These are phyloP conservation scores for Leptocoma aspasia DNA, from an alignment of 2,113 vertebrate species.

Conservation along the genomic window DNA sequence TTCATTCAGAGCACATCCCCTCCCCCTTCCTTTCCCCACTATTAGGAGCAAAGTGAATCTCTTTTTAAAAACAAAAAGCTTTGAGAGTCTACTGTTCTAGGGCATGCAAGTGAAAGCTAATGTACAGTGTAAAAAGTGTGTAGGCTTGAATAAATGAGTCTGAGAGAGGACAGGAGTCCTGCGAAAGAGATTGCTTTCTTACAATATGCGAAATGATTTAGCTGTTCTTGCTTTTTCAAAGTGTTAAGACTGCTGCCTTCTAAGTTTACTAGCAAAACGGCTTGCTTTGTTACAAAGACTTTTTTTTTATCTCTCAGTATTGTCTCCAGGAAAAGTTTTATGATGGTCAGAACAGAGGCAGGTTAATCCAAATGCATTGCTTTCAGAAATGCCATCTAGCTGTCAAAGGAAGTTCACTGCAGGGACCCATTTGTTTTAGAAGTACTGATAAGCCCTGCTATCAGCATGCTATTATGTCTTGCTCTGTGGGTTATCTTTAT, in stretches of 20 bases:
- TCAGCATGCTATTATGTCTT: not conserved
- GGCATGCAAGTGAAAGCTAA: conserved; percentile 20
- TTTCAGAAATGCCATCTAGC: conserved; percentile 28
- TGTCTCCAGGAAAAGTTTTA: not conserved
- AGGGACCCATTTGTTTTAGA: conserved; percentile 17
- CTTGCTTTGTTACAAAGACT: not conserved
- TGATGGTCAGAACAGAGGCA: not conserved
- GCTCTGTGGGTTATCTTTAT: not conserved
- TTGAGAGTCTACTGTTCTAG: not conserved
- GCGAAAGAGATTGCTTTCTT: not conserved
- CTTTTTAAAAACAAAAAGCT: not conserved
- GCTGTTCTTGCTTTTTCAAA: not conserved
- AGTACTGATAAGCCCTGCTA: not conserved
- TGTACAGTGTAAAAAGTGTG: not conserved
- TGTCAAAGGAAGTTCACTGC: conserved; percentile 44
- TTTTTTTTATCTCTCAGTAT: not conserved
- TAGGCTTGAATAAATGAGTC: not conserved
- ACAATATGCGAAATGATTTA: not conserved
- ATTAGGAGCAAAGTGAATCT: not conserved
- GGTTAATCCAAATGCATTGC: not conserved
- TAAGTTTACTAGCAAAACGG: not conserved
- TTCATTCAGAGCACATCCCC: not conserved
- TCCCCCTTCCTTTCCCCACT: not conserved
- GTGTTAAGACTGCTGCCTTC: not conserved
- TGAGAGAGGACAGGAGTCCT: not conserved